These are phyloP conservation scores for Pteruthius melanotis DNA, from an alignment of 2,113 vertebrate genomes.

Conservation along the genomic window DNA sequence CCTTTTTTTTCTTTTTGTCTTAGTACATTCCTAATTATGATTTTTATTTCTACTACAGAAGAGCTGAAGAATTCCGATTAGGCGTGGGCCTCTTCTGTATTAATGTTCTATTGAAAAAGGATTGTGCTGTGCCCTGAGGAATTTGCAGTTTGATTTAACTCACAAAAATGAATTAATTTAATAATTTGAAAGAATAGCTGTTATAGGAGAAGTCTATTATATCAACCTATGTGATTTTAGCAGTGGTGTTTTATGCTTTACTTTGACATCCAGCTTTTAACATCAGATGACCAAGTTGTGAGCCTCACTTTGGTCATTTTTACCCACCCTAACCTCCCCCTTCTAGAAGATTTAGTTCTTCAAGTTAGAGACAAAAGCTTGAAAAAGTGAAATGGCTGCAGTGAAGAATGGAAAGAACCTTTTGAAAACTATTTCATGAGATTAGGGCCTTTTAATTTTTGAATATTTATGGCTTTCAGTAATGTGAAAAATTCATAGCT, in stretches of 20 bases:
- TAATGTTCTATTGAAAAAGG: neutral
- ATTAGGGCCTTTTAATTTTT: neutral
- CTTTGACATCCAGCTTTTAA: neutral
- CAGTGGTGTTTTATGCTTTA: neutral
- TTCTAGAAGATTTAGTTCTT: neutral
- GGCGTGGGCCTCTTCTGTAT: neutral
- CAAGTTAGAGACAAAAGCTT: neutral
- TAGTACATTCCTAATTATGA: neutral
- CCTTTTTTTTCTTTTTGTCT: slow-evolving; percentile 44
- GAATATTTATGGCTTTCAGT: neutral
- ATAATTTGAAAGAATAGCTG: neutral
- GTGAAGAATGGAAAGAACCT: neutral
- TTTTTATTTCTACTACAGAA: slow-evolving; percentile 6
- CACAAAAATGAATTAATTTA: neutral
- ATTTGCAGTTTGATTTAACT: neutral
- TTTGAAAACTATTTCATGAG: neutral
- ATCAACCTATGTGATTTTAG: neutral
- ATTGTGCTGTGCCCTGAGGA: neutral
- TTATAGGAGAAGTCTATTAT: neutral
- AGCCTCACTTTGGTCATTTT: neutral
- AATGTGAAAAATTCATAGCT: neutral
- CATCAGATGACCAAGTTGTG: neutral
- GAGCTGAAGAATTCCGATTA: neutral
- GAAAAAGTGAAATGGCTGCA: neutral
- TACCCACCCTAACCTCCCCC: accelerated